Percentiles rank a stretch among this genome's conserved stretches.
These are phyloP conservation scores for Smutsia temminckii DNA, from an alignment of 2,797 vertebrate genomes.

Conservation along the genomic window DNA sequence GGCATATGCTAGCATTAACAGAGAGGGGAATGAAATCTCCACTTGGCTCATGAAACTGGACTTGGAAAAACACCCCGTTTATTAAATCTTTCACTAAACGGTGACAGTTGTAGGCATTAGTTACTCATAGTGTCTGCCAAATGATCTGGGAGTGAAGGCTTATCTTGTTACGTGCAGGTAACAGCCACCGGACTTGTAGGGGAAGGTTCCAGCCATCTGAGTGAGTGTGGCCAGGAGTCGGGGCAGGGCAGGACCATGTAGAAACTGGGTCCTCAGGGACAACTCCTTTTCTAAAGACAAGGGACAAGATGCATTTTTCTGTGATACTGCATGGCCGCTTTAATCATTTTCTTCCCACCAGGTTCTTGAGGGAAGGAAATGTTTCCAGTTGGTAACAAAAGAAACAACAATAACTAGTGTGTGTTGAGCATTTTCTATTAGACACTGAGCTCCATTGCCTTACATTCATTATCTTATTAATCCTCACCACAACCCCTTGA, in stretches of 20 bases:
- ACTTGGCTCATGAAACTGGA: conserved; percentile 58
- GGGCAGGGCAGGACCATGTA: background rate
- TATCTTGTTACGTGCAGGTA: conserved; percentile 61
- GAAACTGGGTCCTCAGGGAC: background rate
- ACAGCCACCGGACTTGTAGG: conserved; percentile 36
- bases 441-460: background rate
- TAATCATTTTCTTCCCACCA: background rate
- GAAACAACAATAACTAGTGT: background rate
- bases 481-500: background rate
- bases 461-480: background rate
- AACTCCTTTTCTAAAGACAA: background rate
- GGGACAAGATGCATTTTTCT: background rate
- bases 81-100: conserved; percentile 63
- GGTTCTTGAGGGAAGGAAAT: background rate
- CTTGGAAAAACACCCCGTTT: conserved; percentile 61
- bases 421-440: background rate
- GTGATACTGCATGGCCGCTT: background rate
- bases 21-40: background rate
- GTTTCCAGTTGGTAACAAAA: background rate
- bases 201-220: conserved; percentile 61
- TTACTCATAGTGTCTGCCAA: conserved; percentile 73
- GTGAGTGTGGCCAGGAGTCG: background rate
- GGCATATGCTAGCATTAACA: background rate
- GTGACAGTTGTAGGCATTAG: conserved; percentile 69
- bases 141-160: conserved; percentile 70